Base-by-base conservation (phyloP, 2,113 vertebrate genomes). In the Notechis scutatus region DNA sequence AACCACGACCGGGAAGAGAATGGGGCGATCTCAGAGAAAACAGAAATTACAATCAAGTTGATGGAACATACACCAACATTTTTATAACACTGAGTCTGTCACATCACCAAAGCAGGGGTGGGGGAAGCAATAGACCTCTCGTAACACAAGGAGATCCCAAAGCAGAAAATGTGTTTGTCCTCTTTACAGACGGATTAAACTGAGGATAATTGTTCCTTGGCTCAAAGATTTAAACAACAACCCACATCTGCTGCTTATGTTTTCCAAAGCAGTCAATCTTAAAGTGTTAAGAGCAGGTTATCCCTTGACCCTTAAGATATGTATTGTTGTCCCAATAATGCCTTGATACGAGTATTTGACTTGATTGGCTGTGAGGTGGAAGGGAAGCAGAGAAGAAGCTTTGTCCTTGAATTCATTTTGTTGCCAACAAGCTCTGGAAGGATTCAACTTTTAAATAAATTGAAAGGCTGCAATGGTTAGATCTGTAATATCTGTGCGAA, bases 41-140 rank as follows among this genome's bases (percentile, higher is more conserved):
- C 74, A 92, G 87, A 87, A 94, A 94, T 94, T 59, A 55, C 61
- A 0, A 0, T 56, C 69, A 54, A 87, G 87, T 5, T 91, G 88
- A 92, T 0, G 0, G 90, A 88, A 81, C 21, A 52, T 26, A 34
- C 55, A 91, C 29, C 87, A 55, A 95, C 90, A 90, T 87, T 88
- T 94, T 52, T 94, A 94, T 11, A 34, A 91, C 85, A 50, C 87
- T 39, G 0, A 1, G 39, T 26, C 90, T 91, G 89, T 56, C 64
- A 86, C 0, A 0, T 15, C 50, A 61, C 64, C 34, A 57, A 81
- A 69, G 59, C 57, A 34, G 29, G 74, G 74, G 56, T 47, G 42
- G 34, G 21, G 54, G 1, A 45, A 0, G 4, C 15, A 0, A 0
- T 14, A 14, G 20, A 0, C 0, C 29, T 24, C 6, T 15, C 0